A percentile compares a stretch with the other conserved stretches of the same genome.
Conservation (phyloP, 2,797 vertebrate genomes). For the Protonibea diacanthus region DNA sequence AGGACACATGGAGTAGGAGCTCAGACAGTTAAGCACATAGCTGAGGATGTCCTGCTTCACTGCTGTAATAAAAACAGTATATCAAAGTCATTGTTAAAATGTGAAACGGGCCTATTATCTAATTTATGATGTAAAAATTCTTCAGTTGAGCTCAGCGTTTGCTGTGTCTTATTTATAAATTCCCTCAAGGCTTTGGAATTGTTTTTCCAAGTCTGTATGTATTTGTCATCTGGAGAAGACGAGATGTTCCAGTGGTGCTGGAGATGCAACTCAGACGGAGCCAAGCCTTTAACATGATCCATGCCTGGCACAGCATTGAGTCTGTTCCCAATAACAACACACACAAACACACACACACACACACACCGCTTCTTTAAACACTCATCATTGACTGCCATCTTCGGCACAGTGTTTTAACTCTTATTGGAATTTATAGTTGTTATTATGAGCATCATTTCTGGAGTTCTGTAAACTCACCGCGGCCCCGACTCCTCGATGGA, state of each 20-base stretch:
- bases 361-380: conserved; percentile 42
- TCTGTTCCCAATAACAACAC: conserved; percentile 33
- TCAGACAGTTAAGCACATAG: neutral
- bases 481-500: conserved; percentile 1
- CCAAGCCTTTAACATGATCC: conserved; percentile 53
- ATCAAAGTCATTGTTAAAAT: neutral
- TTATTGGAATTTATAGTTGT: conserved; percentile 1
- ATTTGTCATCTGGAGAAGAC: conserved; percentile 45
- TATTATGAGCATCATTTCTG: conserved; percentile 20
- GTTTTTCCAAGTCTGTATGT: conserved; percentile 33
- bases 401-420: conserved; percentile 13
- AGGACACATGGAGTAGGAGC: neutral
- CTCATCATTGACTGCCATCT: conserved; percentile 8
- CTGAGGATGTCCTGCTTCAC: neutral
- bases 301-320: conserved; percentile 48
- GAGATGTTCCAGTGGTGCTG: conserved; percentile 23
- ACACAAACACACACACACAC: conserved; percentile 5
- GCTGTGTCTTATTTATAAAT: neutral
- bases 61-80: conserved; percentile 3
- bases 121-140: neutral
- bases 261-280: conserved; percentile 6
- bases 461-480: conserved; percentile 22
- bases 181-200: conserved; percentile 18
- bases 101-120: neutral
- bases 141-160: neutral